phyloP scores from a whole-genome alignment of 2,797 vertebrate species.

The Decapterus maruadsi region DNA sequence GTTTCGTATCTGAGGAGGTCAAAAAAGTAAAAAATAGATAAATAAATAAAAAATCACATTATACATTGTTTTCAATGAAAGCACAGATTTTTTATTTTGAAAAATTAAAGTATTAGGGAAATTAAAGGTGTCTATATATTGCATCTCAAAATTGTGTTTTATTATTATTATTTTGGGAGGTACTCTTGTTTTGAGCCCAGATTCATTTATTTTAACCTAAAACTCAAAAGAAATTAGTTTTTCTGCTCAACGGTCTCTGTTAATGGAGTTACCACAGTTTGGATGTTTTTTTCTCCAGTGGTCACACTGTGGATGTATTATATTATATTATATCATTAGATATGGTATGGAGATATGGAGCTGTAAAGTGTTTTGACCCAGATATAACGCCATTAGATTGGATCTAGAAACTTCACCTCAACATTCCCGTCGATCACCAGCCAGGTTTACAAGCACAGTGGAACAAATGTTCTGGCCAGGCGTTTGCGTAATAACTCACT shows the following conservation, averaged over 20 bases:
- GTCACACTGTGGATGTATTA: no score
- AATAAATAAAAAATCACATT: no score
- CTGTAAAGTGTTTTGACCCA: neutral
- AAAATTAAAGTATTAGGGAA: neutral
- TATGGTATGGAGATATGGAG: no score
- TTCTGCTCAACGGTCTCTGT: neutral
- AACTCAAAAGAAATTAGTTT: neutral
- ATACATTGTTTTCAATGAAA: no score
- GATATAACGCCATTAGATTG: neutral
- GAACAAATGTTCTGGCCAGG: neutral
- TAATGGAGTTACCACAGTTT: neutral
- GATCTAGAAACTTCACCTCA: neutral
- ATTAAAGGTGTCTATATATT: neutral
- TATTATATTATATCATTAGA: no score
- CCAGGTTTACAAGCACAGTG: neutral
- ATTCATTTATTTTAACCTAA: neutral
- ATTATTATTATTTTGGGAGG: no score
- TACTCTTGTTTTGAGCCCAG: no score
- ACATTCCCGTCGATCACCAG: neutral
- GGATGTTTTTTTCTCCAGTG: neutral
- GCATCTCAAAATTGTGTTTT: neutral
- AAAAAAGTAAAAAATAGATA: no score
- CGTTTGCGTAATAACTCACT: constrained; percentile 1
- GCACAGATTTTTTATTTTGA: neutral
- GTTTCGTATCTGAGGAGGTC: no score